These are phyloP conservation scores for Heliconius sara DNA, from an alignment of 2,888 invertebrate genomes.

Conservation along the genomic window DNA sequence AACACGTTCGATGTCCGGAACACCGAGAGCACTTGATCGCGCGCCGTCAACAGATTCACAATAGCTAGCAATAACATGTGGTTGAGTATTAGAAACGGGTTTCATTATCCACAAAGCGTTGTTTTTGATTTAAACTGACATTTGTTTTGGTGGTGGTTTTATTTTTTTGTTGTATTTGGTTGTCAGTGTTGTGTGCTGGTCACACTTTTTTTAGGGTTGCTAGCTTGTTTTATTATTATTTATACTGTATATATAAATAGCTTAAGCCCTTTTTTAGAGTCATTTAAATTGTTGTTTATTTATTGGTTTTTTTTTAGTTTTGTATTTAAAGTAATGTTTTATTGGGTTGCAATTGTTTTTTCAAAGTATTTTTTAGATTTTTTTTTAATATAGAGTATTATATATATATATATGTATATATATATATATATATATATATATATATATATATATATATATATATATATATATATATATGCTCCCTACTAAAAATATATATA, in stretches of 20 bases:
- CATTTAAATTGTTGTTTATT: not conserved
- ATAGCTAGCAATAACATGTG: conserved; percentile 47
- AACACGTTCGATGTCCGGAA: conserved; percentile 83
- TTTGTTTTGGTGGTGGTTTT: no score
- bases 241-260: conserved; percentile 3
- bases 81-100: conserved; percentile 31
- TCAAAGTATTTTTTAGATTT: not conserved
- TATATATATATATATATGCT: no score
- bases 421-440: no score
- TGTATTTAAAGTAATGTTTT: not conserved
- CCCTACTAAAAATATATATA: no score
- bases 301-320: not conserved
- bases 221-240: conserved; percentile 29
- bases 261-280: not conserved
- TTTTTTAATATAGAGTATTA: not conserved
- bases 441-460: no score
- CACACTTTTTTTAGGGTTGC: conserved; percentile 43
- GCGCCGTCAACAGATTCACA: conserved; percentile 30
- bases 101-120: conserved; percentile 10
- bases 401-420: no score
- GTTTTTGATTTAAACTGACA: not conserved
- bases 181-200: conserved; percentile 46
- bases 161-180: not conserved
- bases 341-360: not conserved
- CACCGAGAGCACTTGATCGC: conserved; percentile 69